These are phyloP conservation scores for Momotus momota DNA, from an alignment of 2,797 vertebrate species.

Conservation along the genomic window DNA sequence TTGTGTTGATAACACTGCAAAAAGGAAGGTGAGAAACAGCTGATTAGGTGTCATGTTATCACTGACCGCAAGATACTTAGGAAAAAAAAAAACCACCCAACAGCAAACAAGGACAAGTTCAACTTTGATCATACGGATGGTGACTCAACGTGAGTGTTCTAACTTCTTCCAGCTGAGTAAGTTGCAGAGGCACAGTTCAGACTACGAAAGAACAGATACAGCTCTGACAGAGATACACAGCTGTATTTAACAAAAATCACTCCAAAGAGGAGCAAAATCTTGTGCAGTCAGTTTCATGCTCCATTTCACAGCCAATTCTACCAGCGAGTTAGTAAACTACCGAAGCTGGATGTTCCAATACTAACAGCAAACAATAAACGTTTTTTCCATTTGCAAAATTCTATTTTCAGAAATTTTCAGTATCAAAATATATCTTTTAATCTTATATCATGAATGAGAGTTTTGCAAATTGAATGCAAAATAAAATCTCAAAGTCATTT, in stretches of 20 bases:
- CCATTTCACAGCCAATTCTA: background rate
- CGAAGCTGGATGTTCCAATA: background rate
- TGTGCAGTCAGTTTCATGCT: background rate
- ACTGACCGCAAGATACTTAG: background rate
- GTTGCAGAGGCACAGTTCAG: background rate
- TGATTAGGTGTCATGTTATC: slow-evolving; percentile 14
- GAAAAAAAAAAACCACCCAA: background rate
- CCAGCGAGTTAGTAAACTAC: background rate
- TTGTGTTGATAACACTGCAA: slow-evolving; percentile 93
- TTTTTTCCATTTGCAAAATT: background rate
- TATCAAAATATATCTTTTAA: background rate
- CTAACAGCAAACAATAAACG: background rate
- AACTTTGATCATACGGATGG: background rate
- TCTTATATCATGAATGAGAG: accelerated
- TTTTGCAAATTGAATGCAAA: background rate
- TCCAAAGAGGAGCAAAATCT: background rate
- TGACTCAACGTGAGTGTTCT: slow-evolving; percentile 24
- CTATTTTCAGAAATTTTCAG: background rate
- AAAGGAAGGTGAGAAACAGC: background rate
- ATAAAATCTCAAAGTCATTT: background rate
- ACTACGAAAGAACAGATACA: background rate
- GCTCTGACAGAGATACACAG: background rate
- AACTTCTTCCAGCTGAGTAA: slow-evolving; percentile 8
- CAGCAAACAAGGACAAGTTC: background rate
- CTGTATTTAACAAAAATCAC: background rate